phyloP scores from a whole-genome alignment of 2,888 invertebrate species.

The Caenorhabditis sp. region DNA sequence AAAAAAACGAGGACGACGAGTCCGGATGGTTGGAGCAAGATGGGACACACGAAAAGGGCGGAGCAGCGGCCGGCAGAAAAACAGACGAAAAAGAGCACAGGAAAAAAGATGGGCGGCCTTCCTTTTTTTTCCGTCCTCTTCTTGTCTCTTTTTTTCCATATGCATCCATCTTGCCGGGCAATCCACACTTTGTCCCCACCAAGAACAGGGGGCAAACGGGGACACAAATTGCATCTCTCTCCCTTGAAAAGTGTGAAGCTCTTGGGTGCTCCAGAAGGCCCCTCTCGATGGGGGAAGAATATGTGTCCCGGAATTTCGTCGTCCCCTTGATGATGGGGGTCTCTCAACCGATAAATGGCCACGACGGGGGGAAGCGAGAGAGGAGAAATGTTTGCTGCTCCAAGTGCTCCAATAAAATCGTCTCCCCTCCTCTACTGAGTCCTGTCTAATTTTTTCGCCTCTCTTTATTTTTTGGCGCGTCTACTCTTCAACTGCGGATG shows the following conservation, averaged over 20 bases:
- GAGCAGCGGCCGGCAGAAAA: not conserved
- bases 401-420: conserved; percentile 46
- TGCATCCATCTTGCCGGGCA: conserved; percentile 17
- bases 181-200: conserved; percentile 28
- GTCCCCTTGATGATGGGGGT: conserved; percentile 4
- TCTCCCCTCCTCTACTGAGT: too few species aligned
- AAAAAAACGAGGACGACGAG: not conserved
- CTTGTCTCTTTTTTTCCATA: conserved; percentile 20
- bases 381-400: conserved; percentile 16
- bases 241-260: conserved; percentile 49
- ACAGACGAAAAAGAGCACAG: conserved; percentile 5
- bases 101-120: conserved; percentile 31
- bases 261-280: not conserved
- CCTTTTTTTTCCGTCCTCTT: not conserved
- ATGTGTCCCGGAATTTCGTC: conserved; percentile 27
- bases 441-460: conserved; percentile 52
- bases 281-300: not conserved
- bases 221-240: conserved; percentile 55
- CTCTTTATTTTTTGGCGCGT: not conserved
- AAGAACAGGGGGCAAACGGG: not conserved
- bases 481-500: not conserved
- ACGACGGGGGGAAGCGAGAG: not conserved
- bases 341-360: conserved; percentile 9
- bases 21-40: conserved; percentile 11
- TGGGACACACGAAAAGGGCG: too few species aligned